Evolutionary conservation across 2,888 invertebrate species (phyloP).

Genomic region (Nycteola revayana): DNA sequence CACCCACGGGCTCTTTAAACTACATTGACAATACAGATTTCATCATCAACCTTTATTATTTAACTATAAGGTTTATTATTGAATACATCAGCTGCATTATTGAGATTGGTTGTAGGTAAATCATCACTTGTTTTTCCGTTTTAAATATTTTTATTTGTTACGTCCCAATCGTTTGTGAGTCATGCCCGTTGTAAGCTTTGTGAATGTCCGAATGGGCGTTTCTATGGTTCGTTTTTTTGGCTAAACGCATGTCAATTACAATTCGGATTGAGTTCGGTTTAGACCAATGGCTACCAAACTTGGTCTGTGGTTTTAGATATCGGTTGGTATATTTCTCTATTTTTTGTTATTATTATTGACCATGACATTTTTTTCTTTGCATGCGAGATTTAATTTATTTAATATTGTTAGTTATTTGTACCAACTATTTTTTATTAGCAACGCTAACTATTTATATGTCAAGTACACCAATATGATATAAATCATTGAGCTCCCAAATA

Average conservation of each 20-base stretch:
- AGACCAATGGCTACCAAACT: constrained; percentile 25
- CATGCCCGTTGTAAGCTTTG: constrained; percentile 58
- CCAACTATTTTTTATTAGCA: no score
- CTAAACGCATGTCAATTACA: constrained; percentile 54
- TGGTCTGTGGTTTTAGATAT: no score
- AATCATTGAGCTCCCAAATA: no score
- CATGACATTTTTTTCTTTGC: no score
- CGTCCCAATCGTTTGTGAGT: constrained; percentile 66
- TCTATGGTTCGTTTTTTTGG: constrained; percentile 47
- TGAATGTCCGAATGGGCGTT: constrained; percentile 48
- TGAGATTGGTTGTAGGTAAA: constrained; percentile 36
- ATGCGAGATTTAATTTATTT: no score
- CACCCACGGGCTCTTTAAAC: constrained; percentile 61
- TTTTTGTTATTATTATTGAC: no score
- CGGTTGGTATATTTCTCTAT: no score
- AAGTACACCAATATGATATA: no score
- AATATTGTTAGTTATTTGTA: no score
- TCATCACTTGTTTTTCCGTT: constrained; percentile 53
- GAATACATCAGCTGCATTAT: constrained; percentile 8
- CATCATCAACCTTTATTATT: constrained; percentile 5
- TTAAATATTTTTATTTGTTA: constrained; percentile 55
- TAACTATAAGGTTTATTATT: constrained; percentile 27
- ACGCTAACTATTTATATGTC: no score
- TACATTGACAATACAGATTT: constrained; percentile 8
- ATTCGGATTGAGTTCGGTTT: constrained; percentile 41